Base-by-base conservation (phyloP, 2,113 vertebrate genomes). In the Hippolais icterina region DNA sequence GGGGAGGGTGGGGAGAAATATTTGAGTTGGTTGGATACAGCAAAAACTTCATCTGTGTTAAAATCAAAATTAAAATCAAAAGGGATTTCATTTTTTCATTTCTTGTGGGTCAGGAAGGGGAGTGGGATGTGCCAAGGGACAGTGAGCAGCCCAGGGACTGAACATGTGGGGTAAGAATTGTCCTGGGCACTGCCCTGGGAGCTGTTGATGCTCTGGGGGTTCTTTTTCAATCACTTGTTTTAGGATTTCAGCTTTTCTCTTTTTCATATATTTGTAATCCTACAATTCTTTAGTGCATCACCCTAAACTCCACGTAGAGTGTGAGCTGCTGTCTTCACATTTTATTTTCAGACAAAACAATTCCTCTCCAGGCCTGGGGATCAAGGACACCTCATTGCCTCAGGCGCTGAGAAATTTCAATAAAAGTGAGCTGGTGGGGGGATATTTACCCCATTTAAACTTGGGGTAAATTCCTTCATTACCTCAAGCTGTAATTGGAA, bases 201-300 rank as follows among this genome's bases (percentile, higher is more conserved):
- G 46, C 59, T 89, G 20, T 2, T 41, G 46, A 8, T 56, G 66
- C 41, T 5, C 14, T 42, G 11, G 13, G 15, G 49, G 5, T 23
- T 61, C 13, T n/a, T 25, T 17, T n/a, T 33, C 60, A 54, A 18
- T 56, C 61, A 4, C 1, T 63, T 63, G 42, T 47, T 11, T 59
- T 1, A 28, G 11, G 57, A 8, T 61, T 61, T 41, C 0, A 41
- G 13, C 6, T 61, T 77, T 33, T 19, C 5, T 50, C 0, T 15
- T 61, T 77, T 25, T 9, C 3, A 25, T 61, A 0, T 19, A 2
- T 77, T 33, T 61, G 12, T 61, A 19, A 61, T 4, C 28, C 56
- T 61, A 35, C 28, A 77, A 5, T 39, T 49, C 16, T 49, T 24
- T 5, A 25, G 56, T 49, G 54, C 2, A 11, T 2, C 25, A 10